Evolutionary conservation across 2,888 invertebrate genomes (phyloP), one percentile per base, ranked within the genome.

Genomic region (Phasia obesa): DNA sequence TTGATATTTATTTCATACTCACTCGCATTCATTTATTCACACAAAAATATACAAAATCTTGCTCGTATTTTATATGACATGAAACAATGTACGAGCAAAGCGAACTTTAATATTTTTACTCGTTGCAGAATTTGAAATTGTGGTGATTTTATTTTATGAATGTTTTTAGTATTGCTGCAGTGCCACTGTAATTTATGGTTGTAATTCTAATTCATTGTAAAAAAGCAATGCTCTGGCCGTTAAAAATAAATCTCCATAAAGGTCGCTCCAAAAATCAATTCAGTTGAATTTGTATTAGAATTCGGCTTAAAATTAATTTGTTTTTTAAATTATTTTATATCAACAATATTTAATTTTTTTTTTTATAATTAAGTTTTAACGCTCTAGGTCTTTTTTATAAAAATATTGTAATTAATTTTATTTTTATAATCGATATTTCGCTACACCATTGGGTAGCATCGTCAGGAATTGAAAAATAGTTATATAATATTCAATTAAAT

Each of bases 1-100:
- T 79, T 65, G 59, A 57, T 65, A 74, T 74, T 74, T 74, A 73
- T 74, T 67, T 59, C 49, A 42, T 27, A 75, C 49, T 57, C 2
- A 35, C n/a, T 5, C 17, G 4, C 31, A 15, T 59, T 47, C 17
- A n/a, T 27, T 55, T 6, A 25, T 47, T 15, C 21, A 31, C 19
- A 55, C 69, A 44, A n/a, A 35, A 31, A 35, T 0, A 15, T 4
- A 49, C 49, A 21, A n/a, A 38, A 5, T 21, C 15, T 9, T 21
- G 21, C 11, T 38, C 23, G 15, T 0, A 25, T 69, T 55, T 2
- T 17, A 19, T 31, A 57, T 57, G 69, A 44, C 55, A 27, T 55
- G 17, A 53, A 55, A 35, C 35, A 49, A 60, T 69, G 23, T 69
- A 77, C 35, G 31, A 77, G 47, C 25, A 7, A 31, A 42, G n/a